phyloP scores from a whole-genome alignment of 1,140 invertebrate species.

The Trichonephila inaurata region DNA sequence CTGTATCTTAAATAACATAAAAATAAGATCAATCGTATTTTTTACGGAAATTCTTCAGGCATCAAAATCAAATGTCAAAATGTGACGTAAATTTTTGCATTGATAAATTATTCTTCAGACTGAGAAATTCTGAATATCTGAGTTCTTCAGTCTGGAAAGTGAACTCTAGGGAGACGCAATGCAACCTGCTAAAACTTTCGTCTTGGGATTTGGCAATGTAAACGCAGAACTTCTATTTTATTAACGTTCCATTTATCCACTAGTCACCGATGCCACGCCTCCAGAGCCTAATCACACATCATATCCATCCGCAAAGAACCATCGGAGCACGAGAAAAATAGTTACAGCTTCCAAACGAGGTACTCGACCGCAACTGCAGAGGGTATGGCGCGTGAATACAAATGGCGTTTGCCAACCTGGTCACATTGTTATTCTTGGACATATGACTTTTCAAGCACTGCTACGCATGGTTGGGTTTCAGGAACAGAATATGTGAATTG shows the following conservation, averaged over 20 bases:
- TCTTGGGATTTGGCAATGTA: constrained; percentile 38
- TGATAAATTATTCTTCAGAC: background rate
- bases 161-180: background rate
- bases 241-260: constrained; percentile 72
- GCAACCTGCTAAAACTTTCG: background rate
- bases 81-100: background rate
- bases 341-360: constrained; percentile 62
- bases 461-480: constrained; percentile 64
- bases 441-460: constrained; percentile 69
- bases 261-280: constrained; percentile 71
- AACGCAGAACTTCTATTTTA: constrained; percentile 60
- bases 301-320: constrained; percentile 64
- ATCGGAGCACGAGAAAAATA: constrained; percentile 69
- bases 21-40: too few relatives aligned
- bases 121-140: background rate
- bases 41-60: too few relatives aligned
- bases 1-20: too few relatives aligned
- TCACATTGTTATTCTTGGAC: constrained; percentile 65
- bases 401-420: constrained; percentile 47
- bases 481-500: constrained; percentile 66
- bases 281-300: constrained; percentile 70
- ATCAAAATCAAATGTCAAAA: too few relatives aligned
- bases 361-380: constrained; percentile 41
- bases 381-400: constrained; percentile 53
- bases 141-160: background rate